Base-by-base conservation (phyloP, 1,140 invertebrate species). In the Drosophila chauvacae region DNA sequence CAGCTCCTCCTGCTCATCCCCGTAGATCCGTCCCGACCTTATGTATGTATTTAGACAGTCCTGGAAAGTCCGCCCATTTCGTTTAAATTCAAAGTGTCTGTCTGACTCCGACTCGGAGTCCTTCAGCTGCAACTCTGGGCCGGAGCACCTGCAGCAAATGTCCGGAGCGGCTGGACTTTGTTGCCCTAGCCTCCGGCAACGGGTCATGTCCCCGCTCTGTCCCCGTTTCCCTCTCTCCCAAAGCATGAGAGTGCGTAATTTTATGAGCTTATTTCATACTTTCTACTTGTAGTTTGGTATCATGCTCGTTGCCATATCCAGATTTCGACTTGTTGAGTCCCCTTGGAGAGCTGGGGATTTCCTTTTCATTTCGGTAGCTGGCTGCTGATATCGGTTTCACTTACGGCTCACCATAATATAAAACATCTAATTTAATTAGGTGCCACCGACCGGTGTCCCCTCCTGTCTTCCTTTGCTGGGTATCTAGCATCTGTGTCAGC, bases 181-280 rank as follows among this genome's bases (percentile, higher is more conserved):
- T 87, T 87, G 47, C 59, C 63, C 45, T 51, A 33, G 33, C 47
- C 62, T 65, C 20, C 41, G 56, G 73, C 51, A n/a, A 62, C 37
- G 42, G 59, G 18, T 60, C 68, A 37, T 20, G n/a, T 23, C 26
- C 4, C 35, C 14, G 13, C 41, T 18, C 20, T 30, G 11, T 10
- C n/a, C 33, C 50, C 26, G 1, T 16, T 7, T 10, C 9, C 26
- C 20, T 13, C 2, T 23, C 3, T 10, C 14, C n/a, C 23, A 39
- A 39, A 53, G 41, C 57, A 50, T 84, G 59, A 39, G 26, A 82
- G 63, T 63, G 59, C 75, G 76, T 73, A 74, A 81, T 81, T 84
- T 88, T 62, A 88, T 90, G 78, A 88, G 85, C 69, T 90, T 90
- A 90, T 90, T 90, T 82, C 78, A 90, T 90, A 80, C 76, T 79